These are phyloP conservation scores for Apis dorsata DNA, from an alignment of 1,140 invertebrate genomes.

Conservation along the genomic window DNA sequence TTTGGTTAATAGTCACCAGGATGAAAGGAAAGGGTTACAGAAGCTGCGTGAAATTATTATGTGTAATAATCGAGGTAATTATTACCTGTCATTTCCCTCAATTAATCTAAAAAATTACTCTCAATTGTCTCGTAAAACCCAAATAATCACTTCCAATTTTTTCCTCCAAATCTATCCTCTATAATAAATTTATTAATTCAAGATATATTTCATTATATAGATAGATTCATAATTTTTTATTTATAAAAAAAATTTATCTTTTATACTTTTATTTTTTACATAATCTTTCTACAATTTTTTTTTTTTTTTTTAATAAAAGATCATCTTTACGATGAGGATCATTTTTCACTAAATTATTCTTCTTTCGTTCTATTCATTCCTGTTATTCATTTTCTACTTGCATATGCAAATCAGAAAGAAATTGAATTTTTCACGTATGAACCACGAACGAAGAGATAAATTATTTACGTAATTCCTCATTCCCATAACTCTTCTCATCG, in stretches of 20 bases:
- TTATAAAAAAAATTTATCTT: too few species aligned
- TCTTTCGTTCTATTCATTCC: background rate
- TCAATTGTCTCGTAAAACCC: background rate
- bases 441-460: background rate
- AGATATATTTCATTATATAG: too few species aligned
- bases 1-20: conserved; percentile 23
- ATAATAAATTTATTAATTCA: too few species aligned
- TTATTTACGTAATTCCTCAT: background rate
- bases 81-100: conserved; percentile 11
- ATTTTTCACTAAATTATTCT: too few species aligned
- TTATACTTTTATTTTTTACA: too few species aligned
- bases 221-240: too few species aligned
- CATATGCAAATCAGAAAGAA: background rate
- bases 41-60: conserved; percentile 63
- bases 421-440: background rate
- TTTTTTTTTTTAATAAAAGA: too few species aligned
- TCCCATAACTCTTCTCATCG: background rate
- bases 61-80: conserved; percentile 56
- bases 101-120: background rate
- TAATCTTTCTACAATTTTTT: too few species aligned
- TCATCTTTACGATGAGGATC: too few species aligned
- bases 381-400: background rate
- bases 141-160: background rate
- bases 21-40: conserved; percentile 66
- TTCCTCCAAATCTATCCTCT: too few species aligned